phyloP scores from a whole-genome alignment of 2,888 invertebrate species.

The Gandaritis pyraliata region DNA sequence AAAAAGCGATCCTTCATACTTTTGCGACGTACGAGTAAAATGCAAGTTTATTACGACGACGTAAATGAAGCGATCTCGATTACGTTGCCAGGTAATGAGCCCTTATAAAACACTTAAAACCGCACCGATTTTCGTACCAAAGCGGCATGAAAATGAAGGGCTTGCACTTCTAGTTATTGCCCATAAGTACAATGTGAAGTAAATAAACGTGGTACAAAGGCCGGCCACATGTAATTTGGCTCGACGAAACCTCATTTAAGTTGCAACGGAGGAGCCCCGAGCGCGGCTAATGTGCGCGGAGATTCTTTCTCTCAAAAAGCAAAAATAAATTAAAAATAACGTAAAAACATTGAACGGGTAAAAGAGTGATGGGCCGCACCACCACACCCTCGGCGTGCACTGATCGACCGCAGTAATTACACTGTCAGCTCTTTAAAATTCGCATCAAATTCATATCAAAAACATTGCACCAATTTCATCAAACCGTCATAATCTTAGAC shows the following conservation, averaged over 20 bases:
- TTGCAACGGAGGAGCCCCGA: slow-evolving; percentile 65
- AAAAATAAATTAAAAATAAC: slow-evolving; percentile 77
- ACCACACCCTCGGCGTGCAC: slow-evolving; percentile 70
- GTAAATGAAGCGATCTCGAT: slow-evolving; percentile 53
- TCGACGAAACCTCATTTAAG: slow-evolving; percentile 78
- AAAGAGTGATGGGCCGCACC: slow-evolving; percentile 73
- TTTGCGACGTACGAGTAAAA: slow-evolving; percentile 19
- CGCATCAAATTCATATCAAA: slow-evolving; percentile 53
- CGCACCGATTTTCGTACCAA: slow-evolving; percentile 61
- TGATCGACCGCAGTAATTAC: slow-evolving; percentile 75
- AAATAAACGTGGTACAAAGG: slow-evolving; percentile 77
- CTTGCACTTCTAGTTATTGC: slow-evolving; percentile 76
- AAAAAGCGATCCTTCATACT: slow-evolving; percentile 31
- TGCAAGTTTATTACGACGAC: slow-evolving; percentile 36
- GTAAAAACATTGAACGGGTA: slow-evolving; percentile 76
- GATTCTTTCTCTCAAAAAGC: slow-evolving; percentile 74
- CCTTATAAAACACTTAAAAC: slow-evolving; percentile 65
- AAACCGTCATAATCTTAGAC: slow-evolving; percentile 37
- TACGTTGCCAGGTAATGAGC: slow-evolving; percentile 52
- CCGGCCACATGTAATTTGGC: slow-evolving; percentile 78
- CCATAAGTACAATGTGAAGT: slow-evolving; percentile 82
- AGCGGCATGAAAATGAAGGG: slow-evolving; percentile 75
- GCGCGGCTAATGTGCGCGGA: slow-evolving; percentile 70
- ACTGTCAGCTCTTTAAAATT: slow-evolving; percentile 70
- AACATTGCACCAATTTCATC: slow-evolving; percentile 32